Conservation (phyloP, 2,888 invertebrate species). For the Achlya flavicornis region DNA sequence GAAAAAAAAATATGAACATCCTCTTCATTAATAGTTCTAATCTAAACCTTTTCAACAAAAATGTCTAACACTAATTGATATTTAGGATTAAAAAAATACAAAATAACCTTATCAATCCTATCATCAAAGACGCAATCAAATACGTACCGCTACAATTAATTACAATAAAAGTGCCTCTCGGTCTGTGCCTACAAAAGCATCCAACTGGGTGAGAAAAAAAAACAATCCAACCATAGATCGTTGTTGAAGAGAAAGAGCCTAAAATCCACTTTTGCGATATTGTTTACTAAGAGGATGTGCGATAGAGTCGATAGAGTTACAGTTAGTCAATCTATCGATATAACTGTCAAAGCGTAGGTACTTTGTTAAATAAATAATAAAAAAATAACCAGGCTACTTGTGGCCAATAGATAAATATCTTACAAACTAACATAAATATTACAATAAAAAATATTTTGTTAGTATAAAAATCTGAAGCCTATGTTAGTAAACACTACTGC, state of each 20-base stretch:
- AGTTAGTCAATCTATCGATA: neutral
- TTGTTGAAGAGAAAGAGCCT: neutral
- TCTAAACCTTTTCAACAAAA: too few species aligned
- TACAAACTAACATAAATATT: too few species aligned
- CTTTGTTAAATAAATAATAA: too few species aligned
- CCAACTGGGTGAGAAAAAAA: slow-evolving; percentile 7
- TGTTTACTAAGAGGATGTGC: neutral
- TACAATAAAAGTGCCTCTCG: slow-evolving; percentile 8
- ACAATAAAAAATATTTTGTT: too few species aligned
- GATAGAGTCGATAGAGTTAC: neutral
- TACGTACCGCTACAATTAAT: slow-evolving; percentile 12
- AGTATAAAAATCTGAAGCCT: too few species aligned
- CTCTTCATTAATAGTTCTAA: too few species aligned
- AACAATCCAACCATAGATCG: neutral
- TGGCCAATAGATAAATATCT: too few species aligned
- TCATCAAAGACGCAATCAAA: slow-evolving; percentile 6
- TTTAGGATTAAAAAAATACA: too few species aligned
- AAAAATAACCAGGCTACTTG: too few species aligned
- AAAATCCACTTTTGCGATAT: slow-evolving; percentile 1
- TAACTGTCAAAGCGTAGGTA: neutral
- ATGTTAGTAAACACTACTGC: too few species aligned
- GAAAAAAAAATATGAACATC: too few species aligned
- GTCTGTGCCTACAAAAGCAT: neutral
- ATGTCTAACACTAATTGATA: too few species aligned
- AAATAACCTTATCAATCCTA: neutral